Conservation (phyloP, 2,113 vertebrate species). For the Brachirus orientalis region DNA sequence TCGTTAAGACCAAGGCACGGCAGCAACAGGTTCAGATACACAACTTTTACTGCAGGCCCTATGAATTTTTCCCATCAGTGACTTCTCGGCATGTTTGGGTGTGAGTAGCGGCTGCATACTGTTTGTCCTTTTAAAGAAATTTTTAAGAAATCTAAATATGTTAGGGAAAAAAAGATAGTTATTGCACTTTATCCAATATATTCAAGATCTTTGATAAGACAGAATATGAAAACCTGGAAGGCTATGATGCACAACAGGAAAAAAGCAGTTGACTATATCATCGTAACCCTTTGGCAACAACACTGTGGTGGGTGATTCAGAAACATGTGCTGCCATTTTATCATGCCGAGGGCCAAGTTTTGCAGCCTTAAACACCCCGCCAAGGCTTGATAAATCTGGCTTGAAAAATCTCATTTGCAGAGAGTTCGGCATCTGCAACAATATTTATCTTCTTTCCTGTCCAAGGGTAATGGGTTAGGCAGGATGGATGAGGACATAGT, state of each 20-base stretch:
- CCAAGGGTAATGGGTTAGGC: conserved; percentile 90
- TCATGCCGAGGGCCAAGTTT: conserved; percentile 79
- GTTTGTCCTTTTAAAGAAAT: conserved; percentile 23
- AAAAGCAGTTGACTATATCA: conserved; percentile 72
- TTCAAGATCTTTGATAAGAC: conserved; percentile 24
- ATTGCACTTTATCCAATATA: conserved; percentile 8
- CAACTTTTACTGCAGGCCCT: conserved; percentile 93
- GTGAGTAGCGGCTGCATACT: conserved; percentile 36
- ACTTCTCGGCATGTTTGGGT: conserved; percentile 74
- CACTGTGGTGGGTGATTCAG: conserved; percentile 77
- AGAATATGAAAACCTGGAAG: conserved; percentile 49
- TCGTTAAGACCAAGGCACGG: conserved; percentile 87
- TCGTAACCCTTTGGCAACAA: conserved; percentile 76
- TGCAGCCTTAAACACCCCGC: conserved; percentile 78
- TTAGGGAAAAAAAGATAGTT: conserved; percentile 4
- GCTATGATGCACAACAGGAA: conserved; percentile 67
- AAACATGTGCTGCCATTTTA: conserved; percentile 77
- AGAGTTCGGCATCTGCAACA: conserved; percentile 89
- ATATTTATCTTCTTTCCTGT: conserved; percentile 94
- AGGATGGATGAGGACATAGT: conserved; percentile 90
- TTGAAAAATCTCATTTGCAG: conserved; percentile 81
- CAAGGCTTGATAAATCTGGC: conserved; percentile 81
- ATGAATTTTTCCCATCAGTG: conserved; percentile 91
- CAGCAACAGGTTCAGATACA: conserved; percentile 93
- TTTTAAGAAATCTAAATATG: too few relatives aligned